Base-by-base conservation (phyloP, 2,797 vertebrate species). In the Acanthopagrus latus region DNA sequence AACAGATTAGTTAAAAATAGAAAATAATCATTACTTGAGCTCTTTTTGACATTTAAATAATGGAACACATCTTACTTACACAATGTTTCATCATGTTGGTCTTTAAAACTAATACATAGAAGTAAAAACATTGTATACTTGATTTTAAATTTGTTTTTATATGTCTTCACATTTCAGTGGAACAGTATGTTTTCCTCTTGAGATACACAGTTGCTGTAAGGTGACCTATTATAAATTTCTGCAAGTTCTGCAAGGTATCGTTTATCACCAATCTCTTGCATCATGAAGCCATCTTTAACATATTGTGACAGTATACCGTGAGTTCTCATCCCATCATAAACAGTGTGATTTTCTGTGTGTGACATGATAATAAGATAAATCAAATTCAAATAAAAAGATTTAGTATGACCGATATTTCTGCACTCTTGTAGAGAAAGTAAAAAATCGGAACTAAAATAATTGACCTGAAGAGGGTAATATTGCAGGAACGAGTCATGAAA, bases 361-460 rank as follows among this genome's bases (percentile, higher is more conserved):
- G n/a, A 54, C 38, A 46, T 41, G 17, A 23, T 50, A 48, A 44
- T 51, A 52, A 6, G 33, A 16, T 60, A 0, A 57, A 69, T 43
- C 41, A 23, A 52, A 52, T 27, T 50, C 9, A 46, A n/a, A 23
- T 9, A 20, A 47, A 46, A 33, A 33, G 9, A 41, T 29, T 27
- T 4, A 57, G 16, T 44, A 52, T n/a, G 10, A 29, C 2, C 18
- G 52, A 41, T 50, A 23, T 51, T 23, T 43, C 3, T 44, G 33
- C 9, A 46, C 11, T 18, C 2, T 50, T 51, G 29, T 71, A 14
- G 13, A 64, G 59, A 38, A 56, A 14, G 3, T 0, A 44, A 44
- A 66, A 70, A 55, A 38, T 38, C 7, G 8, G 8, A 38, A 38
- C 33, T 56, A 27, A 46, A 68, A 33, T 74, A 64, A 17, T 9